Conservation (phyloP, 53 echinoderm and acorn worm genomes). For the Echinometra lucunter region DNA sequence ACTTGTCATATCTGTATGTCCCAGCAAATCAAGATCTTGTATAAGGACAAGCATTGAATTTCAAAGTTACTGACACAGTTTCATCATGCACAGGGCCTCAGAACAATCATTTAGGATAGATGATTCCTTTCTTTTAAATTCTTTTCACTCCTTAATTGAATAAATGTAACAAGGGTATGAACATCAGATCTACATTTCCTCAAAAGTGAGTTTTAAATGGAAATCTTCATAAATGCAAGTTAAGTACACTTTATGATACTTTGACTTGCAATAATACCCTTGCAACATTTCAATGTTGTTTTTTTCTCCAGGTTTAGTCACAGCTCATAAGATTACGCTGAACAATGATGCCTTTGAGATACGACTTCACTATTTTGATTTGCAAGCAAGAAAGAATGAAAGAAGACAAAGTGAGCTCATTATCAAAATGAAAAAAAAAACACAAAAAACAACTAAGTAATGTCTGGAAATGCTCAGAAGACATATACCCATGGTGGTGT, state of each 20-base stretch:
- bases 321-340: slow-evolving; percentile 6
- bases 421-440: too few species aligned
- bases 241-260: not conserved
- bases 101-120: not conserved
- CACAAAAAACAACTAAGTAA: too few species aligned
- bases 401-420: too few species aligned
- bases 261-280: not conserved
- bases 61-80: not conserved
- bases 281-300: slow-evolving; percentile 9
- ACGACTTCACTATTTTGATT: too few species aligned
- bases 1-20: too few species aligned
- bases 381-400: too few species aligned
- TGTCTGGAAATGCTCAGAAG: not conserved
- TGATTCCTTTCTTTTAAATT: not conserved
- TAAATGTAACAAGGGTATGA: not conserved
- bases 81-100: not conserved
- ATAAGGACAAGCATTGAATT: not conserved
- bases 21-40: not conserved
- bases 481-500: too few species aligned
- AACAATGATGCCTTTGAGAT: not conserved
- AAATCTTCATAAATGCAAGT: slow-evolving; percentile 59
- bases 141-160: not conserved
- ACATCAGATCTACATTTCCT: slow-evolving; percentile 31
- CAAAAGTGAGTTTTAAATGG: slow-evolving; percentile 51
- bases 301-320: slow-evolving; percentile 38